Base-by-base conservation (phyloP, 1,140 invertebrate genomes). In the Ptiloglossa arizonensis region DNA sequence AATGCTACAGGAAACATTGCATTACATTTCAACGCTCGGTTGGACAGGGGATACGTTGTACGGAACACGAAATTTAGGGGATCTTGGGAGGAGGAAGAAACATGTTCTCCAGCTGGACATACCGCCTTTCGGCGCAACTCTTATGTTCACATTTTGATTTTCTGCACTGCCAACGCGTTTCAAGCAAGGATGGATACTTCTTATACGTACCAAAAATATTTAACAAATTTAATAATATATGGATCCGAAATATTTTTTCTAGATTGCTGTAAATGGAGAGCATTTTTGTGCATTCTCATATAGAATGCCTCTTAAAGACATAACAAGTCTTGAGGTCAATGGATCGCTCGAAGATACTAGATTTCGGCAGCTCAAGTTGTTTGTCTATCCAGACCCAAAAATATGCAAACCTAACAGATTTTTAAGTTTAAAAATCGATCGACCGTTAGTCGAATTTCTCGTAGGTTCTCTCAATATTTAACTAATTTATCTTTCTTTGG, bases 11-110 rank as follows among this genome's bases (percentile, higher is more conserved):
- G 91, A 50, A 96, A 97, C 87, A 94, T 97, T 56, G 96, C 95
- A 0, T 92, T 98, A 22, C 97, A 98, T 89, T 94, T 98, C 56
- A 97, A 97, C 91, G 95, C 95, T 4, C 94, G 96, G 24, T 88
- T 96, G 64, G 95, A 95, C 22, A 94, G 96, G 78, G 94, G 94
- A 50, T 95, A 96, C 79, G 94, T 97, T n/a, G 96, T 97, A 1
- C 92, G 97, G 54, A 98, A 98, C 87, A 92, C 93, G 5, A 94
- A 94, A 57, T 82, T 94, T 5, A 90, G 91, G 62, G 94, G 94
- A 19, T 83, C 83, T 8, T 97, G 96, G 96, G 95, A 95, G 1
- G 85, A 91, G 4, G 96, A 97, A 87, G 96, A 97, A 88, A 94
- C 94, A 35, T 93, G 94, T 35, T 95, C 95, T 9, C 90, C 93